These are phyloP conservation scores for Tetraneura akinire DNA, from an alignment of 1,140 invertebrate species.

Conservation along the genomic window DNA sequence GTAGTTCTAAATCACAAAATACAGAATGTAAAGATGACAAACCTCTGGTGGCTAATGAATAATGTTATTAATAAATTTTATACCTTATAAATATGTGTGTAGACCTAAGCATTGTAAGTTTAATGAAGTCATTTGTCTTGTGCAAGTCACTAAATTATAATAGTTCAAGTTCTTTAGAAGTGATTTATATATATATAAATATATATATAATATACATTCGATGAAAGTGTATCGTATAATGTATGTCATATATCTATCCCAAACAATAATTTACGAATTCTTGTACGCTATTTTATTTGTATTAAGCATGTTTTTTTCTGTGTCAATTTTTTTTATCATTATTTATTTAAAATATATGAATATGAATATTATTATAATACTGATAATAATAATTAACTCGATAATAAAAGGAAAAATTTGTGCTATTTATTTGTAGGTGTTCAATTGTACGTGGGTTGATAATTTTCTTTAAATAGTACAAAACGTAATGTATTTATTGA, in stretches of 20 bases:
- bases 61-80: slow-evolving; percentile 29
- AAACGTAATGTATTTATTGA: slow-evolving; percentile 18
- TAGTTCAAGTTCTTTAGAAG: slow-evolving; percentile 47
- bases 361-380: background rate
- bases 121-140: slow-evolving; percentile 21
- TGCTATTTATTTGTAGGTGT: slow-evolving; percentile 42
- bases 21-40: slow-evolving; percentile 47
- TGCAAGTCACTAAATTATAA: slow-evolving; percentile 16
- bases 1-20: slow-evolving; percentile 34
- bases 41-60: slow-evolving; percentile 43
- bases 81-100: slow-evolving; percentile 29
- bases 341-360: slow-evolving; percentile 48
- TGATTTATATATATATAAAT: slow-evolving; percentile 34
- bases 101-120: slow-evolving; percentile 35
- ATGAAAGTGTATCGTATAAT: slow-evolving; percentile 12
- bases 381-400: slow-evolving; percentile 48
- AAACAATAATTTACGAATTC: slow-evolving; percentile 35
- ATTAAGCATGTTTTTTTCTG: slow-evolving; percentile 51
- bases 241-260: slow-evolving; percentile 45
- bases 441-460: slow-evolving; percentile 40
- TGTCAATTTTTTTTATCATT: slow-evolving; percentile 50
- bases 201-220: background rate
- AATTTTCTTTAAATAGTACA: slow-evolving; percentile 40
- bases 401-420: slow-evolving; percentile 28
- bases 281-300: slow-evolving; percentile 48